phyloP scores from a whole-genome alignment of 2,113 vertebrate species.

The Coturnix japonica region DNA sequence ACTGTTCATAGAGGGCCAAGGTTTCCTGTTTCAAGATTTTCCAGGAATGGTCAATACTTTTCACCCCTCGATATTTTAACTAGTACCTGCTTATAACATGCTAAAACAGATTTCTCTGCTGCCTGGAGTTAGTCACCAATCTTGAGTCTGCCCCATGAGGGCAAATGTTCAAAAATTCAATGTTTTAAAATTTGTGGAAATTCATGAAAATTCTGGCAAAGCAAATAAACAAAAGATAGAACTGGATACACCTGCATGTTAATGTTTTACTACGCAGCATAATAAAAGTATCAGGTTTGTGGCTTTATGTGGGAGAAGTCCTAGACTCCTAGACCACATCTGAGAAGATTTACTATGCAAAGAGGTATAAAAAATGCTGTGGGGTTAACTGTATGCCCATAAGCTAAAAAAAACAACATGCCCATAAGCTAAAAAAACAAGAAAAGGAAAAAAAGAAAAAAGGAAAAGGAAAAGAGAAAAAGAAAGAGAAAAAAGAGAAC shows the following conservation, averaged over 20 bases:
- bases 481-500: rapidly evolving
- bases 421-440: background rate
- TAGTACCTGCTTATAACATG: background rate
- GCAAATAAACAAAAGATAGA: background rate
- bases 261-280: background rate
- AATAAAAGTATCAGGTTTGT: background rate
- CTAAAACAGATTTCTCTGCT: background rate
- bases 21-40: background rate
- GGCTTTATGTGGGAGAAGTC: background rate
- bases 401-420: conserved; percentile 3
- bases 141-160: background rate
- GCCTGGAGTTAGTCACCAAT: background rate
- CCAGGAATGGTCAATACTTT: background rate
- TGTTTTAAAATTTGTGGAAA: background rate
- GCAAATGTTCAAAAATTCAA: background rate
- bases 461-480: too few relatives aligned
- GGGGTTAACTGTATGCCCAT: background rate
- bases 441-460: too few relatives aligned
- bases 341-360: background rate
- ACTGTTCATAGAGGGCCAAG: background rate
- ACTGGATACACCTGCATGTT: background rate
- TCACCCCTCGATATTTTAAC: background rate
- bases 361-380: background rate
- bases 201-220: background rate
- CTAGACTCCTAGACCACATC: background rate